Base-by-base conservation (phyloP, 2,113 vertebrate genomes). In the Hipposideros armiger region DNA sequence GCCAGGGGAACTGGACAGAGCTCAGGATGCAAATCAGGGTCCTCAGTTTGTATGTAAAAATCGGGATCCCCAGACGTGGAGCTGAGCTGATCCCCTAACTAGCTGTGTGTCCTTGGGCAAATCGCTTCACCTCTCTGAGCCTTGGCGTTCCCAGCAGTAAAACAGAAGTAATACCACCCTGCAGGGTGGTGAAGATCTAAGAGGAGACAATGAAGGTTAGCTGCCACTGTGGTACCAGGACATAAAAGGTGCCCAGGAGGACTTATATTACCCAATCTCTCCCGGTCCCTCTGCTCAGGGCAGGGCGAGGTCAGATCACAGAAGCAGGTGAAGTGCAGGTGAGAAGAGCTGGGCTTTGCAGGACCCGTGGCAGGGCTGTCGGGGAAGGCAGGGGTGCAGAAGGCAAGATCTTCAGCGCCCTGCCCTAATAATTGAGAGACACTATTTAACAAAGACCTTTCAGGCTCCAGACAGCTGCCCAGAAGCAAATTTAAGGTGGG, bases 241-340 rank as follows among this genome's bases (percentile, higher is more conserved):
- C 20, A 4, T 26, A 17, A 14, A 24, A 1, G 16, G 47, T 19
- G 58, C 6, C 22, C 8, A 0, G 26, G 17, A 40, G 36, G 40
- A 62, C 58, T 13, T 11, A 0, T 2, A 0, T 19, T 1, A 3
- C 7, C 26, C 17, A 0, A 0, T 28, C 11, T 28, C 85, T 62
- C 42, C 26, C n/a, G 7, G 45, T 10, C 66, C 42, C 22, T 62
- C 54, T n/a, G 16, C 60, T 64, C 20, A 32, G 74, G 19, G 9
- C 50, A 24, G 28, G 62, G 11, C 4, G 4, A n/a, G n/a, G 74
- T 36, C 56, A 22, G 30, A 30, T 42, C 73, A 28, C 1, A 0
- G 86, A 45, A 36, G 69, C 77, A 73, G 22, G 67, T 1, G 30
- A 36, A 3, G 10, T 6, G 8, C 22, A 36, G 4, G 62, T 40